phyloP scores from a whole-genome alignment of 2,888 invertebrate species.

The Melanostoma scalare region DNA sequence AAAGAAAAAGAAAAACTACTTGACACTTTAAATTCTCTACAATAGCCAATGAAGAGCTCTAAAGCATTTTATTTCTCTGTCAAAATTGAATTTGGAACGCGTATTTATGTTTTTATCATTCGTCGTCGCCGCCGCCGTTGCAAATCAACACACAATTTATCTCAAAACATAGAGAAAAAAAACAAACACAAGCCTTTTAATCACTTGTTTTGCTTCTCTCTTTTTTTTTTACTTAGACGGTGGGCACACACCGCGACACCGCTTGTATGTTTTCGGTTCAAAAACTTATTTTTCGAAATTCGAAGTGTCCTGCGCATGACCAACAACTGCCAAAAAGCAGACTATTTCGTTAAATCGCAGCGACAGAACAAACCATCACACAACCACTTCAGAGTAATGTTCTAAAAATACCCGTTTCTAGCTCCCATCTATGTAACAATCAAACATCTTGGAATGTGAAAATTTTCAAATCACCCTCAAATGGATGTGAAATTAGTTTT shows the following conservation, averaged over 20 bases:
- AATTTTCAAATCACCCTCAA: conserved; percentile 33
- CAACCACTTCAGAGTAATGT: conserved; percentile 68
- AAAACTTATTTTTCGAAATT: conserved; percentile 40
- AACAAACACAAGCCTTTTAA: not conserved
- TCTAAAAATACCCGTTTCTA: conserved; percentile 75
- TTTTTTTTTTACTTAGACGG: conserved; percentile 30
- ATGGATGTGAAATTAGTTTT: conserved; percentile 41
- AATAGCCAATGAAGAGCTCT: no score
- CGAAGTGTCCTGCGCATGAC: conserved; percentile 54
- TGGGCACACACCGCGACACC: not conserved
- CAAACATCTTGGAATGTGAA: conserved; percentile 69
- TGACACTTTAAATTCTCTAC: no score
- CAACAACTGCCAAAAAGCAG: conserved; percentile 31
- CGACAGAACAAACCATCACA: conserved; percentile 59
- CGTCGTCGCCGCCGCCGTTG: not conserved
- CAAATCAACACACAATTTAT: no score
- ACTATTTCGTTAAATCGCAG: conserved; percentile 42
- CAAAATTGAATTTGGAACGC: no score
- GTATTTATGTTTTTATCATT: no score
- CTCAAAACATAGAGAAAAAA: no score
- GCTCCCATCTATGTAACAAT: conserved; percentile 73
- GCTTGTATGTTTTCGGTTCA: conserved; percentile 9
- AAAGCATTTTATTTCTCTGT: no score
- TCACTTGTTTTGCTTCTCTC: conserved; percentile 1
- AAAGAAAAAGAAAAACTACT: no score